Conservation (phyloP, 2,797 vertebrate genomes). For the Lepilemur ruficaudatus region DNA sequence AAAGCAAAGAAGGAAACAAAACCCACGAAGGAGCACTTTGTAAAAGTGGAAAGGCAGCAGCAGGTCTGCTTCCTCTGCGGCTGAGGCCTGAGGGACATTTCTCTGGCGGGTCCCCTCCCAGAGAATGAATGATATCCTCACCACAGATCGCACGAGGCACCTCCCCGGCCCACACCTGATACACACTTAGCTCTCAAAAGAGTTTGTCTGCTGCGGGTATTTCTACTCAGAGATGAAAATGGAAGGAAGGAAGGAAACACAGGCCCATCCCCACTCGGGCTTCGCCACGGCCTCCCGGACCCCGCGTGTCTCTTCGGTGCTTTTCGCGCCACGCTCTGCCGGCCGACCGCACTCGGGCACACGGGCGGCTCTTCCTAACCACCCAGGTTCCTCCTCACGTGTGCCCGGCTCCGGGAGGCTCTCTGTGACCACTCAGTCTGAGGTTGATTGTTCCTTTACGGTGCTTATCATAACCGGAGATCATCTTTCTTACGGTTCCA, state of each 20-base stretch:
- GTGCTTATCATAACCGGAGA: not conserved
- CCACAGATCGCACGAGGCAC: not conserved
- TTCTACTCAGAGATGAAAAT: not conserved
- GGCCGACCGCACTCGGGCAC: not conserved
- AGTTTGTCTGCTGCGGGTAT: not conserved
- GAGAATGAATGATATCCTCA: not conserved
- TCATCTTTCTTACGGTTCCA: not conserved
- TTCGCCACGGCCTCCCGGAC: accelerated
- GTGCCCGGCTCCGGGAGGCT: not conserved
- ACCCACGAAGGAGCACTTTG: not conserved
- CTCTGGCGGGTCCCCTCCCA: not conserved
- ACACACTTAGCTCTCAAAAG: not conserved
- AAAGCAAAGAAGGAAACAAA: not conserved
- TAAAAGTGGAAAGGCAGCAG: not conserved
- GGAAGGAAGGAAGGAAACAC: not conserved
- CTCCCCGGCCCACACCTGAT: not conserved
- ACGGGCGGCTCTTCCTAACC: not conserved
- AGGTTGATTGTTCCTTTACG: not conserved
- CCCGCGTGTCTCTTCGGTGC: accelerated
- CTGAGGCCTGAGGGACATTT: not conserved
- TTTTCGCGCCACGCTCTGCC: not conserved
- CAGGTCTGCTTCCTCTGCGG: not conserved
- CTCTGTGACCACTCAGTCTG: not conserved
- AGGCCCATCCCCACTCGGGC: accelerated
- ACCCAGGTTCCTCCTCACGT: not conserved